These are phyloP conservation scores for Limonius californicus DNA, from an alignment of 1,140 invertebrate species.

Conservation along the genomic window DNA sequence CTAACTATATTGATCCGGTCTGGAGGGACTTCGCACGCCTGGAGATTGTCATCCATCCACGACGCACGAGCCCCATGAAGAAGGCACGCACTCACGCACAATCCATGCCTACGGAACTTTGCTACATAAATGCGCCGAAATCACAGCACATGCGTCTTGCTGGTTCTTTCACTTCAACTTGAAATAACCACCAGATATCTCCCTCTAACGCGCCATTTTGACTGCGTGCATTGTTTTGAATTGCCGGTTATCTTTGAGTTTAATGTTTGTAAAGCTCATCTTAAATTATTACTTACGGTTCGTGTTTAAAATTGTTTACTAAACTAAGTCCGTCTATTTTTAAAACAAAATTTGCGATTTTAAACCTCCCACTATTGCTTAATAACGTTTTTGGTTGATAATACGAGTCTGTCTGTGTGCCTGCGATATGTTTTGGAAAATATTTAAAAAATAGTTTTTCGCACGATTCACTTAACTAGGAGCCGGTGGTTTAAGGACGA, in stretches of 20 bases:
- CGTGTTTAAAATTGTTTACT: too few species aligned
- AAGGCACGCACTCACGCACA: slow-evolving; percentile 15
- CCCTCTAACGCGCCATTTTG: slow-evolving; percentile 2
- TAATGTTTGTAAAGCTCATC: neutral
- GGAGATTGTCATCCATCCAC: slow-evolving; percentile 9
- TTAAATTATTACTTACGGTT: neutral
- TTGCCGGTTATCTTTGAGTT: neutral
- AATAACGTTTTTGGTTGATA: too few species aligned
- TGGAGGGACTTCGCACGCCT: slow-evolving; percentile 14
- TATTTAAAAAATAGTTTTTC: too few species aligned
- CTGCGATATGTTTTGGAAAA: too few species aligned
- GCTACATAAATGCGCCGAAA: neutral
- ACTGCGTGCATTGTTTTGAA: slow-evolving; percentile 1
- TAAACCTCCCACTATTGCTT: too few species aligned
- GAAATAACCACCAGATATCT: neutral
- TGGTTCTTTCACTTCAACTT: neutral
- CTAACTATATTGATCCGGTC: slow-evolving; percentile 10
- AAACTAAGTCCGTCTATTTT: too few species aligned
- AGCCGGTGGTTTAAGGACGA: too few species aligned
- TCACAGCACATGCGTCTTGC: neutral
- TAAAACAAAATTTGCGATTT: too few species aligned
- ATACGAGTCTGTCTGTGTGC: too few species aligned
- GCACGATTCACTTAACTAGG: too few species aligned
- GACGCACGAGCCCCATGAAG: slow-evolving; percentile 19
- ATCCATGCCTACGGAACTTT: neutral